Conservation (phyloP, 2,113 vertebrate genomes). For the Dipodomys ordii region DNA sequence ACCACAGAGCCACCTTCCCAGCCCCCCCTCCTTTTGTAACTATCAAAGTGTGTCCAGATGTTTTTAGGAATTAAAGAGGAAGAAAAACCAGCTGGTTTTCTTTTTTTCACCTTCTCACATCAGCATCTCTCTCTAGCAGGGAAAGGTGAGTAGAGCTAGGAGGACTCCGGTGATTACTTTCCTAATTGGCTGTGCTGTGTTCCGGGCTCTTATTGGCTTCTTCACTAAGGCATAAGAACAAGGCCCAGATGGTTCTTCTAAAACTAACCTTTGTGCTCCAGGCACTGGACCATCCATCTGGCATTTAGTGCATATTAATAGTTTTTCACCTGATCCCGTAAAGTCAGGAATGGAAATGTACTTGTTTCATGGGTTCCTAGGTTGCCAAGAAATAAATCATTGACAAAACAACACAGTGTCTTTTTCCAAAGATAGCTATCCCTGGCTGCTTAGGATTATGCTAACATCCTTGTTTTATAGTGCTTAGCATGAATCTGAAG, state of each 20-base stretch:
- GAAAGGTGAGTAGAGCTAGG: neutral
- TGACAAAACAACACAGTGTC: neutral
- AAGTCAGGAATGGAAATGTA: constrained; percentile 67
- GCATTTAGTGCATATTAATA: constrained; percentile 79
- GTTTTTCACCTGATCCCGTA: constrained; percentile 67
- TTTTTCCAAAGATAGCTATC: constrained; percentile 29
- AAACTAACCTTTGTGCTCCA: constrained; percentile 65
- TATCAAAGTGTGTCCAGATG: neutral
- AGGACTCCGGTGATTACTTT: neutral
- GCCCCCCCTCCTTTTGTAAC: neutral
- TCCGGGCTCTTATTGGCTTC: constrained; percentile 60
- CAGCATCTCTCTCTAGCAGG: neutral
- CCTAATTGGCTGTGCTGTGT: neutral
- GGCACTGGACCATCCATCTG: constrained; percentile 72
- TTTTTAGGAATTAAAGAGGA: constrained; percentile 6
- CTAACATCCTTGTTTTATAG: neutral
- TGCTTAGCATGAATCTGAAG: neutral
- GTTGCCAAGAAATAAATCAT: constrained; percentile 70
- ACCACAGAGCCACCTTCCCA: too few relatives aligned
- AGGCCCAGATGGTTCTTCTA: constrained; percentile 58
- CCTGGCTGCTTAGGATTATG: neutral
- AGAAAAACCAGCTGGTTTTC: neutral
- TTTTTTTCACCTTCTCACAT: neutral
- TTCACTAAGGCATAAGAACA: constrained; percentile 28
- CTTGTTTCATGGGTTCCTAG: constrained; percentile 58